Evolutionary conservation across 2,888 invertebrate species (phyloP), one percentile per base, ranked within the genome.

Genomic region (Andrena praecox): DNA sequence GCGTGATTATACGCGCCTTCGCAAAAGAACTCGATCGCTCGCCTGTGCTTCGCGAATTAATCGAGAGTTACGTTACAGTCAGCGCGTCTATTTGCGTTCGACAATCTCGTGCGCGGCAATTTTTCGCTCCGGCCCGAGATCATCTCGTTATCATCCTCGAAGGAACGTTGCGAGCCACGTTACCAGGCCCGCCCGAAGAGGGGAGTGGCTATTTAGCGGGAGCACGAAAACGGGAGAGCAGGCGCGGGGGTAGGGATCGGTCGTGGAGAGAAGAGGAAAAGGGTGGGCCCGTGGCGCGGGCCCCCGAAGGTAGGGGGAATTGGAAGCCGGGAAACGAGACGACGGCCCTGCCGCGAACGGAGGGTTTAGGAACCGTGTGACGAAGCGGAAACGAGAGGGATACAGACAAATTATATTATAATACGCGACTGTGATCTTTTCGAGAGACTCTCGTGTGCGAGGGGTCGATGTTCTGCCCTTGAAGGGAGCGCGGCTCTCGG

Each of bases 401-500:
- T 80, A 80, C 66, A 20, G 63, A 62, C 48, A 82, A 85, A 85
- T 81, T 87, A 88, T 82, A 87, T 82, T 87, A 84, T 24, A 84
- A 85, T 85, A 88, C 77, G 88, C 78, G 89, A 88, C 90, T 88
- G 89, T 89, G 90, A 88, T 89, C 87, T 86, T 84, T 84, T 72
- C 82, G 76, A 80, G 82, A 84, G 80, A 86, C 81, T 89, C 85
- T 86, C 89, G 85, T 86, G 80, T 87, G 86, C 85, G 88, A 87
- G 88, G 86, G 70, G 84, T 85, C 86, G 76, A 87, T 77, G 83
- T 87, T 87, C 81, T 85, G 75, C 69, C 81, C 79, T 79, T 64
- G 77, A 80, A 50, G 67, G 71, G 75, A 73, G 89, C 86, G 82
- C 77, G 86, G 66, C 77, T 71, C 73, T 78, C 62, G 62, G n/a